A percentile compares a stretch with the other conserved stretches of the same genome.
phyloP scores from a whole-genome alignment of 1,140 invertebrate genomes.

The Ladona fulva region DNA sequence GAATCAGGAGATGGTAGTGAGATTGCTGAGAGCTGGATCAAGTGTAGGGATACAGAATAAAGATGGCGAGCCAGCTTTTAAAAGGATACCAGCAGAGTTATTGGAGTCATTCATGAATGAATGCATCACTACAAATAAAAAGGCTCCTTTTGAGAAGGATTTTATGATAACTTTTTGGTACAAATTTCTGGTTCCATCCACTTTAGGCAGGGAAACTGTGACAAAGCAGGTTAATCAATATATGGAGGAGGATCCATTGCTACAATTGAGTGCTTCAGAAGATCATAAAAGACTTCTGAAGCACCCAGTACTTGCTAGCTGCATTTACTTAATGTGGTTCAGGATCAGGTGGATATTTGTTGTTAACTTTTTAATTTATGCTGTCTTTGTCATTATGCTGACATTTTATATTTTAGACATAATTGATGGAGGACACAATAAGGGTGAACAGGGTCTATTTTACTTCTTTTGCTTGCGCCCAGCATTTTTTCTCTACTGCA shows the following conservation, averaged over 20 bases:
- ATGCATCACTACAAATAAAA: background rate
- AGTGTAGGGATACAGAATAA: background rate
- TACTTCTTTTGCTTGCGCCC: background rate
- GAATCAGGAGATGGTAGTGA: background rate
- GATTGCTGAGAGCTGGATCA: background rate
- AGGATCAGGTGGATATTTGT: constrained; percentile 61
- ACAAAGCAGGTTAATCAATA: background rate
- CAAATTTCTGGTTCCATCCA: background rate
- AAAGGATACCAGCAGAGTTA: background rate
- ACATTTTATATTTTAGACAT: constrained; percentile 49
- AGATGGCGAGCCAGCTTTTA: background rate
- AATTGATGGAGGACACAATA: background rate
- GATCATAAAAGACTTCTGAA: constrained; percentile 56
- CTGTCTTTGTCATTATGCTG: constrained; percentile 55
- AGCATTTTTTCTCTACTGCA: background rate
- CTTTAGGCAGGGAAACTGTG: background rate
- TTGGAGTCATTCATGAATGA: background rate
- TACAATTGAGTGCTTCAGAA: constrained; percentile 53
- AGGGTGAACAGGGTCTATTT: background rate
- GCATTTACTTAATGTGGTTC: constrained; percentile 71
- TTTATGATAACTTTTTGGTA: background rate
- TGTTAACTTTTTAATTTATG: constrained; percentile 59
- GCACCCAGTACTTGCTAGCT: constrained; percentile 70
- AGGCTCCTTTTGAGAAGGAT: background rate
- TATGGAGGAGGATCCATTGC: constrained; percentile 40